phyloP scores from a whole-genome alignment of 2,888 invertebrate genomes.

The Yponomeuta malinellus region DNA sequence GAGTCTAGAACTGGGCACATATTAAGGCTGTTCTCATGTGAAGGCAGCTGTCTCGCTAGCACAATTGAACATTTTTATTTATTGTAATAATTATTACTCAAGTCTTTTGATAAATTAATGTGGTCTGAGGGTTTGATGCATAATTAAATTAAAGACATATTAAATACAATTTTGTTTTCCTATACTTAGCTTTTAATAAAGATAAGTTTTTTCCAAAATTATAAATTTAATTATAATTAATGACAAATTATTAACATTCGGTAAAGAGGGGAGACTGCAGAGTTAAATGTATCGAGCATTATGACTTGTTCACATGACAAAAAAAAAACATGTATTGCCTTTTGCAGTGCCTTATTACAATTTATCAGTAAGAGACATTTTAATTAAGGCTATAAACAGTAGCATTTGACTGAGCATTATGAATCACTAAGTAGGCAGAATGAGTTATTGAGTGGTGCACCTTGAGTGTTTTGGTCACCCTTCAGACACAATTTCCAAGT shows the following conservation, averaged over 20 bases:
- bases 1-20: neutral
- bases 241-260: too few relatives aligned
- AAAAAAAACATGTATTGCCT: neutral
- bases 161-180: too few relatives aligned
- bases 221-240: too few relatives aligned
- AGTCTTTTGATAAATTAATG: too few relatives aligned
- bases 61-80: too few relatives aligned
- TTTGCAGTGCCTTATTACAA: conserved; percentile 2
- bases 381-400: conserved; percentile 4
- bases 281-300: neutral
- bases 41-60: too few relatives aligned
- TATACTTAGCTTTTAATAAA: too few relatives aligned
- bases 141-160: too few relatives aligned
- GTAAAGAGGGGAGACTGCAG: too few relatives aligned
- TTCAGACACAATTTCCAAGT: neutral
- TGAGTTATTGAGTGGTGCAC: conserved; percentile 17
- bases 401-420: neutral
- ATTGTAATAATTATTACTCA: too few relatives aligned
- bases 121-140: too few relatives aligned
- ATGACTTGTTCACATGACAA: neutral
- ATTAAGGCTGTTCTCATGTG: neutral
- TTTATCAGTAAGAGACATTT: neutral
- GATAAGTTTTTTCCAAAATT: too few relatives aligned
- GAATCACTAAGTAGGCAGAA: neutral
- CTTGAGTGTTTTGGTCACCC: conserved; percentile 21